These are phyloP conservation scores for Tyrannus savana DNA, from an alignment of 2,113 vertebrate genomes.

Conservation along the genomic window DNA sequence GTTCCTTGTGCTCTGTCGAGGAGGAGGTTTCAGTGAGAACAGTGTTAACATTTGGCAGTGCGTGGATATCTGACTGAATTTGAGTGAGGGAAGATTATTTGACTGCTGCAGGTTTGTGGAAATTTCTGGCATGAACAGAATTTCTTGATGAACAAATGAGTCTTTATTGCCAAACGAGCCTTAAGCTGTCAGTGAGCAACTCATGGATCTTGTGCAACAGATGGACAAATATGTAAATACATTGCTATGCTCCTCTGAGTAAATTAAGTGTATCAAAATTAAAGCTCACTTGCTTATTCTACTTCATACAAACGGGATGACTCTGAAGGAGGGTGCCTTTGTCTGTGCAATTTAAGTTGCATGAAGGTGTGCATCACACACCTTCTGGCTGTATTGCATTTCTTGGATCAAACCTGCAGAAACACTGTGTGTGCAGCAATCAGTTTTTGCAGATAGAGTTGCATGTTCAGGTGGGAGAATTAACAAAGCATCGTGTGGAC, in stretches of 20 bases:
- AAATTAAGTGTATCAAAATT: neutral
- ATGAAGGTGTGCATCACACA: fast-evolving
- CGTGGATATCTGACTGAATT: neutral
- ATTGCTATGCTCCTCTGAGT: neutral
- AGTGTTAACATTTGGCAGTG: neutral
- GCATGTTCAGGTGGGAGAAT: neutral
- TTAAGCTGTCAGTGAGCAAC: neutral
- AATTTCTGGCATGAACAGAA: neutral
- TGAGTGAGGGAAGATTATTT: neutral
- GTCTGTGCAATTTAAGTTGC: neutral
- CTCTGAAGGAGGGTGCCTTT: neutral
- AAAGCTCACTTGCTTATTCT: neutral
- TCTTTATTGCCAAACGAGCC: neutral
- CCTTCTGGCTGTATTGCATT: neutral
- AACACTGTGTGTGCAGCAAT: neutral
- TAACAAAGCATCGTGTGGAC: neutral
- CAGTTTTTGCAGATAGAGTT: neutral
- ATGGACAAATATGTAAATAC: neutral
- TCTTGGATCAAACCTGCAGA: neutral
- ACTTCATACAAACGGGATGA: neutral
- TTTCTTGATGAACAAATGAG: neutral
- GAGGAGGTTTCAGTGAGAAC: neutral
- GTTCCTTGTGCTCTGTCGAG: neutral
- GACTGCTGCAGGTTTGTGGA: neutral
- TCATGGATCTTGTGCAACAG: neutral